A percentile compares a stretch with the other conserved stretches of the same genome.
Conservation (phyloP, 2,797 vertebrate genomes). For the Anomalospiza imberbis region DNA sequence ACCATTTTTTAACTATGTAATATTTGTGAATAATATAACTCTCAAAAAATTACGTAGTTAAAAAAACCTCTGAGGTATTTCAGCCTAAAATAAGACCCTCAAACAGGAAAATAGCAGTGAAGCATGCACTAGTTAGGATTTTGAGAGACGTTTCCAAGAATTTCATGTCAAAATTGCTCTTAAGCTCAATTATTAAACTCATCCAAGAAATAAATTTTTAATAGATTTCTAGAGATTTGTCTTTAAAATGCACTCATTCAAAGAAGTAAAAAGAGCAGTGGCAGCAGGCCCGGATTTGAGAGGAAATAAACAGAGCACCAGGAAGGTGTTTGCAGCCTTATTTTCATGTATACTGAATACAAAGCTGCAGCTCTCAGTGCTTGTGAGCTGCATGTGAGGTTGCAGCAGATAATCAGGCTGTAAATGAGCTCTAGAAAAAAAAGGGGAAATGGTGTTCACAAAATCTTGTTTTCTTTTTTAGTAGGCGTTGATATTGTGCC, state of each 20-base stretch:
- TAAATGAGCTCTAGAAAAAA: slow-evolving; percentile 18
- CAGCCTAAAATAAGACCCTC: not conserved
- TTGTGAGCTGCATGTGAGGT: not conserved
- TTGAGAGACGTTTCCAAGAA: not conserved
- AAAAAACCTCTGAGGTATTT: not conserved
- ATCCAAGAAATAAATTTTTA: not conserved
- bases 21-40: not conserved
- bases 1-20: not conserved
- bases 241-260: not conserved
- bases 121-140: not conserved
- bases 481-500: slow-evolving; percentile 24
- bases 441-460: not conserved
- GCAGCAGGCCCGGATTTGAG: not conserved
- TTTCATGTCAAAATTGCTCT: not conserved
- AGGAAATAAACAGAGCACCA: not conserved
- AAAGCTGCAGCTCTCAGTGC: not conserved
- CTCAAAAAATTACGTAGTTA: not conserved
- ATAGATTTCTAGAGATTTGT: not conserved
- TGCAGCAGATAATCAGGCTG: not conserved
- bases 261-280: not conserved
- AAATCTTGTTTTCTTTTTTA: not conserved
- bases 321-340: not conserved
- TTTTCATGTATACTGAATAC: not conserved
- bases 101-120: not conserved
- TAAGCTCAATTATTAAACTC: not conserved